These are phyloP conservation scores for Formica selysi DNA, from an alignment of 1,140 invertebrate genomes.

Conservation along the genomic window DNA sequence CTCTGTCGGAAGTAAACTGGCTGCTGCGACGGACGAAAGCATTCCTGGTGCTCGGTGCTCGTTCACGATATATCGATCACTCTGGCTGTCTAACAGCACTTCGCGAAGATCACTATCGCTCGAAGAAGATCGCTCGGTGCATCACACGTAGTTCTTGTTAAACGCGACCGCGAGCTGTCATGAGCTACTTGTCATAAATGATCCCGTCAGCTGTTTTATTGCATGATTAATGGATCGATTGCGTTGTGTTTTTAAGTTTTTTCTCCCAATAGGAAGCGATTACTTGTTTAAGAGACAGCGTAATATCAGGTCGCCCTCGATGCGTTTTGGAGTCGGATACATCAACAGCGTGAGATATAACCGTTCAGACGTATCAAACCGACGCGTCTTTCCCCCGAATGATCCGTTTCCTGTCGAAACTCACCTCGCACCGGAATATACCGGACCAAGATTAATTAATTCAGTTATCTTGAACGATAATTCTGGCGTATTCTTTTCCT, in stretches of 20 bases:
- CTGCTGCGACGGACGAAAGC: slow-evolving; percentile 69
- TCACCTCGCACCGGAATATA: slow-evolving; percentile 42
- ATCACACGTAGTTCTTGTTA: slow-evolving; percentile 44
- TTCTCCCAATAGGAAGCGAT: neutral
- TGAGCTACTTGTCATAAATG: slow-evolving; percentile 30
- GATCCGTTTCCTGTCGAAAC: neutral
- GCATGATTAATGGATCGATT: slow-evolving; percentile 47
- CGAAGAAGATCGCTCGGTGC: slow-evolving; percentile 1
- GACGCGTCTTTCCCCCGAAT: neutral
- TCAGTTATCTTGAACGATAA: slow-evolving; percentile 46
- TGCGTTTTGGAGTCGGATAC: slow-evolving; percentile 18
- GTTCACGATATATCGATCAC: slow-evolving; percentile 4
- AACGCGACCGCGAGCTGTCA: slow-evolving; percentile 44
- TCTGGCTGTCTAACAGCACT: slow-evolving; percentile 4
- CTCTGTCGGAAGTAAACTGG: slow-evolving; percentile 51
- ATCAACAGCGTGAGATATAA: slow-evolving; percentile 15
- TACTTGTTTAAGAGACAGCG: slow-evolving; percentile 37
- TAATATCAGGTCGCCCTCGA: slow-evolving; percentile 13
- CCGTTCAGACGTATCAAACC: neutral
- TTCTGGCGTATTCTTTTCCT: neutral
- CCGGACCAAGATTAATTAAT: slow-evolving; percentile 47
- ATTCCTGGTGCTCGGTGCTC: slow-evolving; percentile 74
- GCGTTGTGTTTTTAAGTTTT: neutral
- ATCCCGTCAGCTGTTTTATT: slow-evolving; percentile 48
- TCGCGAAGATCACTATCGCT: slow-evolving; percentile 6